Evolutionary conservation across 2,888 invertebrate genomes (phyloP), one percentile per base, ranked within the genome.

Genomic region (Leucoptera coffeella): DNA sequence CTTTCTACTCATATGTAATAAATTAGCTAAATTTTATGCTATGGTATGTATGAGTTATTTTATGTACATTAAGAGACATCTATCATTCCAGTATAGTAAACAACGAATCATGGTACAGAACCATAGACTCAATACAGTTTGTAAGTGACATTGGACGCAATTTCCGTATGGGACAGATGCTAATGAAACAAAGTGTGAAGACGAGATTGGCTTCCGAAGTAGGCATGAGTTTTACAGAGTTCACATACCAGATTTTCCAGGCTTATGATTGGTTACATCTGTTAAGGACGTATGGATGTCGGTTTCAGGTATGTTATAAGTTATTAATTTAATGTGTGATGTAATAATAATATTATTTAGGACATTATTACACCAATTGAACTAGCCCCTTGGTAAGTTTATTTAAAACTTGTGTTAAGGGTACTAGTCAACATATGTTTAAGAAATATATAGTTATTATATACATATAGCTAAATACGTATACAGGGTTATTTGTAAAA

Each of bases 151-250:
- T 85, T 37, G 95, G 94, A 2, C 75, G 88, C 19, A 75, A 88
- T 47, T 85, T 96, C 46, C 76, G 95, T 39, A 81, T 97, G 75
- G 91, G 92, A 0, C 80, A 85, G 8, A 87, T 97, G 85, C 58
- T 97, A 9, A 73, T 85, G 2, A 76, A 86, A 36, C 77, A 84
- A 4, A 85, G 85, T 30, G 90, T 92, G 2, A 80, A 87, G 43
- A 64, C 74, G 9, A 75, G 89, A 31, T 55, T 91, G 3, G 74
- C 81, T 24, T 82, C 85, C 1, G 78, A 84, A 20, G 71, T 71
- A 15, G 96, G 96, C 15, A 87, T 99, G 82, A 92, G 87, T 52
- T 93, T 91, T 41, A 85, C 93, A 0, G 99, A 99, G 58, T 97
- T 99, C 54, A 82, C 86, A 9, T 99, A 99, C 49, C 96, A 95